phyloP scores from a whole-genome alignment of 1,140 invertebrate species.

The Eueides isabella region DNA sequence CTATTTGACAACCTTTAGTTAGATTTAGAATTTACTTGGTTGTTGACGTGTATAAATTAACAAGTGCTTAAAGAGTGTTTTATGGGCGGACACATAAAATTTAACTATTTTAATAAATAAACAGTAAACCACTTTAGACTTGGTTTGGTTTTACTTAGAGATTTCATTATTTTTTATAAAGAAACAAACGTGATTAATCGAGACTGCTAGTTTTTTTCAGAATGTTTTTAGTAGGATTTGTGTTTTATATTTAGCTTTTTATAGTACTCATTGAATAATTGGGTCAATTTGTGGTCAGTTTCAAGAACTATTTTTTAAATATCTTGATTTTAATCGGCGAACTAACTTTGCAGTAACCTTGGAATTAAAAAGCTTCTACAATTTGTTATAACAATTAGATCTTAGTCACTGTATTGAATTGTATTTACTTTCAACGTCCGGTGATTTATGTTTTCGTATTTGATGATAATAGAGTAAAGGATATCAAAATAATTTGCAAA shows the following conservation, averaged over 20 bases:
- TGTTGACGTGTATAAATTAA: no score
- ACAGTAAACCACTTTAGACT: no score
- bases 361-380: not conserved
- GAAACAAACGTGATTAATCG: no score
- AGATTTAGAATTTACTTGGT: no score
- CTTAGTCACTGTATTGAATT: not conserved
- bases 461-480: constrained; percentile 31
- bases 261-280: not conserved
- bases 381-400: not conserved
- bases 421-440: constrained; percentile 23
- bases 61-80: no score
- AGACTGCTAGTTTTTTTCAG: no score
- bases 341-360: not conserved
- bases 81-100: no score
- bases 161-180: no score
- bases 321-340: not conserved
- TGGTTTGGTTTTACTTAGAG: no score
- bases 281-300: not conserved
- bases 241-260: not conserved
- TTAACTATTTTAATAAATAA: no score
- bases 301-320: not conserved
- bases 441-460: constrained; percentile 23
- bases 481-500: constrained; percentile 22
- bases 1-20: no score
- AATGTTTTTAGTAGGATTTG: no score